Percentiles rank a stretch among this genome's conserved stretches.
These are phyloP conservation scores for Thymelicus acteon DNA, from an alignment of 2,888 invertebrate species.

Conservation along the genomic window DNA sequence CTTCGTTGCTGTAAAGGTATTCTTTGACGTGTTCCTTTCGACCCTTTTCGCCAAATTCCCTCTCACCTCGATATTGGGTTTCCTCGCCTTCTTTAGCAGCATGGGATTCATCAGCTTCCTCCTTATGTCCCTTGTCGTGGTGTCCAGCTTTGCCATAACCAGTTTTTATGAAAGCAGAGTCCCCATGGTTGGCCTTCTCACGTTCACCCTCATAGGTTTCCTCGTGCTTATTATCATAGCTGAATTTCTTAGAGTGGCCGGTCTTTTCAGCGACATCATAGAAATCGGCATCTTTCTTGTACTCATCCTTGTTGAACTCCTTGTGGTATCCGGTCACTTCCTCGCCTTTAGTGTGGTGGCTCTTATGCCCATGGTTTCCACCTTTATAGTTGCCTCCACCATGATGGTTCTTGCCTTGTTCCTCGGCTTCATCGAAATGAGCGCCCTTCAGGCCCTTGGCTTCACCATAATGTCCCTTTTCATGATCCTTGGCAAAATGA, in stretches of 20 bases:
- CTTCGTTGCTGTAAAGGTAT: conserved; percentile 71
- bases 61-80: conserved; percentile 80
- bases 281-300: conserved; percentile 90
- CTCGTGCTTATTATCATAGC: conserved; percentile 82
- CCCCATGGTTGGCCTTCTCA: conserved; percentile 83
- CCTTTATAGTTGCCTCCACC: conserved; percentile 82
- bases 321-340: conserved; percentile 90
- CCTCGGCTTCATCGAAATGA: conserved; percentile 80
- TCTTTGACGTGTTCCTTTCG: conserved; percentile 76
- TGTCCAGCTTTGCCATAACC: conserved; percentile 84
- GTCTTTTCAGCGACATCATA: conserved; percentile 89
- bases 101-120: conserved; percentile 82
- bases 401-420: conserved; percentile 83
- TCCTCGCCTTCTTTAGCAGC: conserved; percentile 84
- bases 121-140: conserved; percentile 83
- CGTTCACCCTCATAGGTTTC: conserved; percentile 82
- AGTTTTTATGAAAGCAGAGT: conserved; percentile 79
- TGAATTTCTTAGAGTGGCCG: conserved; percentile 87
- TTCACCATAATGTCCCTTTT: conserved; percentile 81
- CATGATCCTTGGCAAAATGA: conserved; percentile 79
- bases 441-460: conserved; percentile 82
- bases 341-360: conserved; percentile 88
- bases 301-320: conserved; percentile 90
- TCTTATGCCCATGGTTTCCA: conserved; percentile 83
- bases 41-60: conserved; percentile 83